phyloP scores from a whole-genome alignment of 2,888 invertebrate genomes.

The Cataglyphis cursor region DNA sequence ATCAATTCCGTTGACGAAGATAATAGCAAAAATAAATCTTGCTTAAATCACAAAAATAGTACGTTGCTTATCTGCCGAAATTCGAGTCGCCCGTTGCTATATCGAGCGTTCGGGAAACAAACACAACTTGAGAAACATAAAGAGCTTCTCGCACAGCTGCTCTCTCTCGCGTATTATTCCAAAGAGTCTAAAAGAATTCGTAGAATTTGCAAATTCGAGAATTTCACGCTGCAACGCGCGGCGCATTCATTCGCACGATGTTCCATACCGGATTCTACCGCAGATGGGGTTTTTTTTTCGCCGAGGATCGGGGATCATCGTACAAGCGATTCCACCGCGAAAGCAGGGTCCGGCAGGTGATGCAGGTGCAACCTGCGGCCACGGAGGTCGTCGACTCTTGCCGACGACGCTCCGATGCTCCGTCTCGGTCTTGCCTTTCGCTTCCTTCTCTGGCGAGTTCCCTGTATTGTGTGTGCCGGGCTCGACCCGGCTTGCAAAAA shows the following conservation, averaged over 20 bases:
- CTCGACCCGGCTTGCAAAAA: slow-evolving; percentile 32
- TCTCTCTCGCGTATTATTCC: slow-evolving; percentile 15
- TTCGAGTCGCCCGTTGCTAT: slow-evolving; percentile 16
- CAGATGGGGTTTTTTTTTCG: slow-evolving; percentile 63
- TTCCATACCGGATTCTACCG: slow-evolving; percentile 34
- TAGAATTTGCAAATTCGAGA: slow-evolving; percentile 45
- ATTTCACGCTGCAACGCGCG: slow-evolving; percentile 54
- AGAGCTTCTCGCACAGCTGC: slow-evolving; percentile 29
- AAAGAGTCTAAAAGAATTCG: slow-evolving; percentile 2
- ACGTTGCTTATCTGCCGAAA: slow-evolving; percentile 30
- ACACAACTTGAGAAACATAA: slow-evolving; percentile 20
- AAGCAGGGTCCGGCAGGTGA: slow-evolving; percentile 61
- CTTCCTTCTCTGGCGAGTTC: slow-evolving; percentile 37
- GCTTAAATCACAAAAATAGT: slow-evolving; percentile 23
- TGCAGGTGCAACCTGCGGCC: slow-evolving; percentile 75
- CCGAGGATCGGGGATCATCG: slow-evolving; percentile 62
- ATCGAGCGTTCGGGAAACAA: slow-evolving; percentile 29
- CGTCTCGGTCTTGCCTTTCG: slow-evolving; percentile 47
- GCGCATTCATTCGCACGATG: slow-evolving; percentile 41
- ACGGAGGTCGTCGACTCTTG: slow-evolving; percentile 71
- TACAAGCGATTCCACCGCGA: slow-evolving; percentile 45
- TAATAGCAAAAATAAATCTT: background rate
- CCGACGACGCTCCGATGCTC: slow-evolving; percentile 25
- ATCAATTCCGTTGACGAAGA: background rate
- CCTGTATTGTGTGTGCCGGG: slow-evolving; percentile 5